These are phyloP conservation scores for Pachymerium ferrugineum DNA, from an alignment of 2,888 invertebrate genomes.

Conservation along the genomic window DNA sequence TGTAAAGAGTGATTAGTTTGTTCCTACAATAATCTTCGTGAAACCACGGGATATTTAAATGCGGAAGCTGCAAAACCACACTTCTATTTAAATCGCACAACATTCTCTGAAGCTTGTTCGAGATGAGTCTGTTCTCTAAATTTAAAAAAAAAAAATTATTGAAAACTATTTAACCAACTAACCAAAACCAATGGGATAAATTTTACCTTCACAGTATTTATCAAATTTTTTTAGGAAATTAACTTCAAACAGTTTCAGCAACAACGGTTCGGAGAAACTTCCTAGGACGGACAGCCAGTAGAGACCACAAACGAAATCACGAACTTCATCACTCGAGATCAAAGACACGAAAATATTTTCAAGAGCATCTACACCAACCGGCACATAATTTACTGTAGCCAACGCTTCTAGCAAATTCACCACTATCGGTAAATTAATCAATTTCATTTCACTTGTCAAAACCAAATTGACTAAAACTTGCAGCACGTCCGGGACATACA, in stretches of 20 bases:
- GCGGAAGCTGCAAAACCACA: neutral
- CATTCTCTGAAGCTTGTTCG: neutral
- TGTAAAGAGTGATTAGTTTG: too few relatives aligned
- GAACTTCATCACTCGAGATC: neutral
- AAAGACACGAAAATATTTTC: neutral
- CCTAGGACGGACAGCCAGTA: neutral
- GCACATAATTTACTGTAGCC: neutral
- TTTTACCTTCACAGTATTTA: neutral
- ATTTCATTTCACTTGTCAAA: too few relatives aligned
- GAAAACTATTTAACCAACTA: too few relatives aligned
- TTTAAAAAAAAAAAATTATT: neutral
- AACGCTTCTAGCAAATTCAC: neutral
- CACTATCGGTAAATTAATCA: neutral
- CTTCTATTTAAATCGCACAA: neutral
- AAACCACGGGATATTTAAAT: slow-evolving; percentile 1
- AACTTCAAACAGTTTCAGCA: neutral
- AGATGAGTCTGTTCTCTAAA: neutral
- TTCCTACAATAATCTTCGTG: neutral
- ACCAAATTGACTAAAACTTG: too few relatives aligned
- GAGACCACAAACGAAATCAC: neutral
- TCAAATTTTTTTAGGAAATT: neutral
- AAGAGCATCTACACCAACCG: neutral
- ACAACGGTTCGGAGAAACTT: neutral
- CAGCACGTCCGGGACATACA: neutral
- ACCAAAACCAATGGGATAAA: too few relatives aligned